A percentile compares a stretch with the other conserved stretches of the same genome.
Evolutionary conservation across 2,888 invertebrate genomes (phyloP).

Genomic region (Epistrophe grossulariae): DNA sequence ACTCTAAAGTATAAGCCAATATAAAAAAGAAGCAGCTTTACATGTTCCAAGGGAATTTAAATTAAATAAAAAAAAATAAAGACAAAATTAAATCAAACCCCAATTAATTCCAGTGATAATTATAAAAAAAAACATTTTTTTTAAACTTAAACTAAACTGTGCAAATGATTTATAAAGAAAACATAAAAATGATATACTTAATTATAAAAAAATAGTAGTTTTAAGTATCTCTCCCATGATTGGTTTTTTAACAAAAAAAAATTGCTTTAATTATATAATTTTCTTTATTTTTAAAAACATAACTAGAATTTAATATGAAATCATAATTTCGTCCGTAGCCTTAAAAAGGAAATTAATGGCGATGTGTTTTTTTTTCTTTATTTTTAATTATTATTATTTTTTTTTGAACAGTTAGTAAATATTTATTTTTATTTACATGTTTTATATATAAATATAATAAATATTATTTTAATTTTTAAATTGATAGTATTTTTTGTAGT

Average conservation of each 20-base stretch:
- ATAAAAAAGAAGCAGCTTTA: constrained; percentile 38
- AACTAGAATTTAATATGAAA: constrained; percentile 56
- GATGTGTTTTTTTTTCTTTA: constrained; percentile 57
- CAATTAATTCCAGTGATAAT: constrained; percentile 70
- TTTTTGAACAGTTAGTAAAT: constrained; percentile 58
- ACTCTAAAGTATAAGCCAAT: constrained; percentile 12
- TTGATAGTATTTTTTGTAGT: constrained; percentile 53
- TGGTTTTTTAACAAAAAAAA: constrained; percentile 35
- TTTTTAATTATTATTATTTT: constrained; percentile 30
- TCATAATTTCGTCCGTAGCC: constrained; percentile 75
- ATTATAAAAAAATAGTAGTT: constrained; percentile 21
- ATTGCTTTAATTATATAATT: constrained; percentile 66
- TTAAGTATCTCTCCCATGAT: constrained; percentile 56
- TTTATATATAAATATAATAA: constrained; percentile 32
- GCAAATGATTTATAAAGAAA: constrained; percentile 30
- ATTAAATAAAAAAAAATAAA: constrained; percentile 13
- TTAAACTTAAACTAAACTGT: constrained; percentile 46
- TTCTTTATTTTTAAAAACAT: constrained; percentile 47
- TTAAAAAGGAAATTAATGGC: constrained; percentile 74
- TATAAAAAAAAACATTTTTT: constrained; percentile 37
- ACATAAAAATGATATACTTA: constrained; percentile 22
- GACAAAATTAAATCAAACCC: constrained; percentile 19
- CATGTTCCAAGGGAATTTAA: constrained; percentile 44
- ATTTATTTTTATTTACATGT: constrained; percentile 72
- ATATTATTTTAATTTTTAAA: constrained; percentile 50